Base-by-base conservation (phyloP, 1,140 invertebrate genomes). In the Aphis craccivora region DNA sequence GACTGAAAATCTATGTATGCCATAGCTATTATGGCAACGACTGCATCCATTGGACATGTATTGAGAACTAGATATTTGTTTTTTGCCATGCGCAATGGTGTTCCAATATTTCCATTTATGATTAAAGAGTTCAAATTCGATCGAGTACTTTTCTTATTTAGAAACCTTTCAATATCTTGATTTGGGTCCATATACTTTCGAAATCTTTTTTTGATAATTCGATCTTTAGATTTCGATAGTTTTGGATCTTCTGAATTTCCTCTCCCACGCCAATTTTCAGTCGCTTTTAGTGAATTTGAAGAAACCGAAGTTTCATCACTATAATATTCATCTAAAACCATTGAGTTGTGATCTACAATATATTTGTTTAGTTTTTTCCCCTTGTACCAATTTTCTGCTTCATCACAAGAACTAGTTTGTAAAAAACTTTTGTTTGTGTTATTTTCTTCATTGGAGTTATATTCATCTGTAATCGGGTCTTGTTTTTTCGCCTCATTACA, bases 61-160 rank as follows among this genome's bases (percentile, higher is more conserved):
- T 67, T 67, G 11, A 67, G 60, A 67, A 67, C 60, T 67, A 67
- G 60, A 67, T 67, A 67, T 67, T 67, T 67, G 4, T 67, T 67
- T 67, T 60, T 67, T n/a, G 60, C 30, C 8, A n/a, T 67, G 2
- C 30, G 60, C 11, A 67, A 67, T 67, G 60, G 60, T 30, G 60
- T 67, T 67, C 60, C 30, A 67, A 67, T 67, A 67, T 67, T 67
- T 67, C 30, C 60, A 14, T 67, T 67, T 30, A 67, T 67, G 23
- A 67, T 0, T 67, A 67, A n/a, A 67, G 60, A 67, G 60, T 67
- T 67, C 25, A 67, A 67, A 67, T 67, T 67, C 4, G 25, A 67
- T n/a, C 60, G 30, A 67, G 60, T 67, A 67, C 60, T 67, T 67
- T 67, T 67, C 60, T n/a, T 67, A 67, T 67, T 67, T 67, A 67